Conservation (phyloP, 2,797 vertebrate genomes). For the Malacoctenus gilli region DNA sequence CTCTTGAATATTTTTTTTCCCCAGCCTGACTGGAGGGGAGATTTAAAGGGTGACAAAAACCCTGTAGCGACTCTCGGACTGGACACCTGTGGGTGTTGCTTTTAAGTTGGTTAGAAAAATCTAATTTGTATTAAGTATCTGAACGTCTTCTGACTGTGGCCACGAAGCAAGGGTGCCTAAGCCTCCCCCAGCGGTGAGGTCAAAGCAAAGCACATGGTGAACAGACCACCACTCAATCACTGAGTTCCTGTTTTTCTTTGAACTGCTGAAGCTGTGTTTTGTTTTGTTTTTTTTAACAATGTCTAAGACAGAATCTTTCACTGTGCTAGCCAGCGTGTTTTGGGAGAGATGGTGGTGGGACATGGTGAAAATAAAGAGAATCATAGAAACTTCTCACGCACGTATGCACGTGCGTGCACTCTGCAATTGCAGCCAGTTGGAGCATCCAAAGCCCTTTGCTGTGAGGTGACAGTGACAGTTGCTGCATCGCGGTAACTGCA, state of each 20-base stretch:
- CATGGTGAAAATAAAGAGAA: too few species aligned
- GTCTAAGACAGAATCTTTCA: neutral
- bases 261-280: too few species aligned
- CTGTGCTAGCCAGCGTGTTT: neutral
- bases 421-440: neutral
- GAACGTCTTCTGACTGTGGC: neutral
- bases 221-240: neutral
- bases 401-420: too few species aligned
- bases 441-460: neutral
- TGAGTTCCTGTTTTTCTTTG: neutral
- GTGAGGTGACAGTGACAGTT: neutral
- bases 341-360: neutral
- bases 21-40: too few species aligned
- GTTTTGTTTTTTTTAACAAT: neutral
- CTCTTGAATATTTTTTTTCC: too few species aligned
- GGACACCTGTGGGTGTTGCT: too few species aligned
- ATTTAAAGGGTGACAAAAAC: too few species aligned
- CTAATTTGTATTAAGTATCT: too few species aligned
- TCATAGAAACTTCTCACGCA: neutral
- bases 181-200: neutral
- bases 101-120: too few species aligned
- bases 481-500: neutral
- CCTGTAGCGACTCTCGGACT: too few species aligned
- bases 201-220: neutral
- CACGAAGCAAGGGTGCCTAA: neutral